Percentiles rank a stretch among this genome's conserved stretches.
These are phyloP conservation scores for Drosophila anomelani DNA, from an alignment of 2,888 invertebrate genomes.

Conservation along the genomic window DNA sequence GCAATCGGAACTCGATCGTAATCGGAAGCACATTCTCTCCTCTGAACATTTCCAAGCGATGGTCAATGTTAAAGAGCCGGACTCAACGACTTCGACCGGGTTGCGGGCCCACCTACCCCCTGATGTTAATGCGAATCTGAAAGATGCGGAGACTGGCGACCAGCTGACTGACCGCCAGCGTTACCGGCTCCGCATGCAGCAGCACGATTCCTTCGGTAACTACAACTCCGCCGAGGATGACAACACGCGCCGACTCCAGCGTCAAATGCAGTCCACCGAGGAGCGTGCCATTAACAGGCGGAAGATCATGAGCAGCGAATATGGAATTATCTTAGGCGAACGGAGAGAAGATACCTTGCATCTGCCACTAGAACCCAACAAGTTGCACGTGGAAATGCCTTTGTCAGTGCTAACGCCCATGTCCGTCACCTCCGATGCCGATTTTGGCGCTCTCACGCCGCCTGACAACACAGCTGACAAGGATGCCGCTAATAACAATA, in stretches of 20 bases:
- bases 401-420: slow-evolving; percentile 52
- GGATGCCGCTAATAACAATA: slow-evolving; percentile 24
- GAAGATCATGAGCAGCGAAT: slow-evolving; percentile 34
- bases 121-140: slow-evolving; percentile 77
- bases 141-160: slow-evolving; percentile 49
- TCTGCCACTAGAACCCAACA: slow-evolving; percentile 52
- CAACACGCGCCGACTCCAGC: slow-evolving; percentile 51
- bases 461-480: slow-evolving; percentile 13
- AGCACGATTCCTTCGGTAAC: slow-evolving; percentile 74
- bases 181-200: slow-evolving; percentile 83
- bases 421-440: slow-evolving; percentile 67
- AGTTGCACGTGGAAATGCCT: slow-evolving; percentile 34
- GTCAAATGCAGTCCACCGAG: slow-evolving; percentile 46
- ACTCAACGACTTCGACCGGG: not conserved
- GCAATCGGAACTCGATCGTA: slow-evolving; percentile 60
- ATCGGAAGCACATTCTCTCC: slow-evolving; percentile 64
- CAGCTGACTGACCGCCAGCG: slow-evolving; percentile 81
- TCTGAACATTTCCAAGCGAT: slow-evolving; percentile 49
- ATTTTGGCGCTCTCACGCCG: slow-evolving; percentile 24
- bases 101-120: slow-evolving; percentile 59
- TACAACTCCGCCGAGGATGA: slow-evolving; percentile 60
- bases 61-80: slow-evolving; percentile 13
- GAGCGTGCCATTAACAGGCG: slow-evolving; percentile 37
- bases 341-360: slow-evolving; percentile 4
- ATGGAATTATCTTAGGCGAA: slow-evolving; percentile 17